Base-by-base conservation (phyloP, 2,113 vertebrate genomes). In the Heteronetta atricapilla region DNA sequence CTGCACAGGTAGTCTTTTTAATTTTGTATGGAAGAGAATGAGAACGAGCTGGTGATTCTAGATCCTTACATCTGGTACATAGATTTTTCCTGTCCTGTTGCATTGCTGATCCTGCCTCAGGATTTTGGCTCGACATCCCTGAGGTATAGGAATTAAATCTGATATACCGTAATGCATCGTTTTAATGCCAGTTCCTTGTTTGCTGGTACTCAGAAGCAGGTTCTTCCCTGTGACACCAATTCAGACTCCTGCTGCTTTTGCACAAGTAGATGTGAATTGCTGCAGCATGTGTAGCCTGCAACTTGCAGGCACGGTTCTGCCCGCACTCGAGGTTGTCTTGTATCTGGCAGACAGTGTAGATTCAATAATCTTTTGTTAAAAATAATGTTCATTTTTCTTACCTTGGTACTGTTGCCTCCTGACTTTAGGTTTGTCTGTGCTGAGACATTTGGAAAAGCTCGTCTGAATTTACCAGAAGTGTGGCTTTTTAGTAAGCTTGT, bases 211-310 rank as follows among this genome's bases (percentile, higher is more conserved):
- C 59, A 29, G 26, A 52, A 1, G 34, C 42, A 8, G 48, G 38
- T 42, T 88, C 15, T 22, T 79, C 42, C 82, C 20, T 31, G 6
- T 58, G 80, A 31, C 52, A 38, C 0, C 18, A 1, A 0, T 20
- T 86, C 11, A 44, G 20, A 33, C 34, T 28, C 36, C 0, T 0
- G 13, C 53, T 55, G 36, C 46, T 72, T 72, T 23, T 34, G 34
- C 55, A 33, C 0, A 3, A 42, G 38, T 34, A 53, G 1, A 0
- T 0, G 1, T 7, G 60, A 0, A 3, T n/a, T 36, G 2, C 70
- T 60, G 48, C 11, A 52, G 38, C 10, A 0, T 0, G 22, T 50
- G 48, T 20, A 4, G 19, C 4, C 77, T 25, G 19, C n/a, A 26
- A 5, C 28, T 44, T 19, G 23, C 42, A 36, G 63, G 28, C 44